These are phyloP conservation scores for Dasypogon diadema DNA, from an alignment of 2,888 invertebrate species.

Conservation along the genomic window DNA sequence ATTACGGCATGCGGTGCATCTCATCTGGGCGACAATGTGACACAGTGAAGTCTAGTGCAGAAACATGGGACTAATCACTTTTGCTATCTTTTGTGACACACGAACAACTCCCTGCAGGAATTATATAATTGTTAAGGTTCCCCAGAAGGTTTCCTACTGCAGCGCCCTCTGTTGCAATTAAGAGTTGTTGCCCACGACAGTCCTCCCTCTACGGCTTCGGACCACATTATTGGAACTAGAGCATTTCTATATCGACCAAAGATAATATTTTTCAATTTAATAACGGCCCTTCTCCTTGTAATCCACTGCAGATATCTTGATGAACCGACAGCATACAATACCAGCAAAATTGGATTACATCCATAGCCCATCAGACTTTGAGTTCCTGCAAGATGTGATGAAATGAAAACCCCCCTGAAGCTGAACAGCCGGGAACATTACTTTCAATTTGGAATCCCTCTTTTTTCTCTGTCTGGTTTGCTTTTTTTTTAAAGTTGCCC, in stretches of 20 bases:
- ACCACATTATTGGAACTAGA: no score
- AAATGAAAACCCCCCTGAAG: constrained; percentile 21
- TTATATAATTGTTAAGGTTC: constrained; percentile 3
- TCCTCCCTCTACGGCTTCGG: background rate
- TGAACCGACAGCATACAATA: constrained; percentile 21
- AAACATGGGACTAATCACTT: background rate
- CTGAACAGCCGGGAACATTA: constrained; percentile 25
- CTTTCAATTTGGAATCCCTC: constrained; percentile 21
- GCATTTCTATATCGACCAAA: background rate
- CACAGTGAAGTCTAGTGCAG: background rate
- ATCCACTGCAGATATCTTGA: constrained; percentile 39
- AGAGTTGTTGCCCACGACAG: background rate
- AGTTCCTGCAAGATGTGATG: constrained; percentile 25
- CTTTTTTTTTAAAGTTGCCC: background rate
- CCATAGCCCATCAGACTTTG: constrained; percentile 30
- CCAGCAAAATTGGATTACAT: constrained; percentile 37
- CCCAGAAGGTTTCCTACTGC: background rate
- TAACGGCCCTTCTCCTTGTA: constrained; percentile 16
- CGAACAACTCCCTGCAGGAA: constrained; percentile 17
- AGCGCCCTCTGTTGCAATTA: constrained; percentile 12
- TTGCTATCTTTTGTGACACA: background rate
- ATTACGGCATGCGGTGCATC: background rate
- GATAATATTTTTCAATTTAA: constrained; percentile 41
- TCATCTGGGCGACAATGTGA: background rate
- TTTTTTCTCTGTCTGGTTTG: background rate